Percentiles rank a stretch among this genome's conserved stretches.
These are phyloP conservation scores for Cricetomys ansorgei DNA, from an alignment of 2,113 vertebrate genomes.

Conservation along the genomic window DNA sequence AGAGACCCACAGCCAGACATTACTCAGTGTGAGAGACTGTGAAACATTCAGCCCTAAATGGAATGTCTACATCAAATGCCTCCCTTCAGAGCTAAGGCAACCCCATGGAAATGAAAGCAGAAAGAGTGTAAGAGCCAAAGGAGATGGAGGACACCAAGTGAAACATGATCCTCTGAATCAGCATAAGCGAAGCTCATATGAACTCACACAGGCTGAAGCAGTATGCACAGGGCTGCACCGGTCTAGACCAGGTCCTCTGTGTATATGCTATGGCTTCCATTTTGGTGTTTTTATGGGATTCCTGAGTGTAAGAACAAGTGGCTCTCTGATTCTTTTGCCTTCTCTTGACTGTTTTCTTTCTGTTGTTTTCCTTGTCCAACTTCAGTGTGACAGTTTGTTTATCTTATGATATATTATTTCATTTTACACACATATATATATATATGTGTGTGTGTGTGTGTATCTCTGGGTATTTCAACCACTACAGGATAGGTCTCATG, in stretches of 20 bases:
- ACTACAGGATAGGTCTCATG: not conserved
- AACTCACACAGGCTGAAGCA: no score
- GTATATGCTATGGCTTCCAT: not conserved
- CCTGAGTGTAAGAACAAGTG: not conserved
- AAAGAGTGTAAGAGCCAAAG: not conserved
- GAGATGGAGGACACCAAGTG: not conserved
- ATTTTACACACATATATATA: not conserved
- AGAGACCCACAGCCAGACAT: not conserved
- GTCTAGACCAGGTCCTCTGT: not conserved
- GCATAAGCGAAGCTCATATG: not conserved
- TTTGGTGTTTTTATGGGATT: not conserved
- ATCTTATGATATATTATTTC: no score
- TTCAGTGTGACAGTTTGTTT: not conserved
- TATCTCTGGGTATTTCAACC: not conserved
- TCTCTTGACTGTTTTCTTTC: not conserved
- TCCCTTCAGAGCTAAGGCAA: not conserved
- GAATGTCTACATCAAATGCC: not conserved
- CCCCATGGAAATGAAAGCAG: rapidly evolving
- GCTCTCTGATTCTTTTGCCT: not conserved
- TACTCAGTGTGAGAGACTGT: not conserved
- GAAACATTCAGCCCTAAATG: not conserved
- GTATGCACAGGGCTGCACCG: not conserved
- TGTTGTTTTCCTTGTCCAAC: not conserved
- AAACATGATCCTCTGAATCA: not conserved
- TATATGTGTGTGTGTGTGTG: not conserved